Conservation (phyloP, 1,140 invertebrate species). For the Octopus bimaculoides region DNA sequence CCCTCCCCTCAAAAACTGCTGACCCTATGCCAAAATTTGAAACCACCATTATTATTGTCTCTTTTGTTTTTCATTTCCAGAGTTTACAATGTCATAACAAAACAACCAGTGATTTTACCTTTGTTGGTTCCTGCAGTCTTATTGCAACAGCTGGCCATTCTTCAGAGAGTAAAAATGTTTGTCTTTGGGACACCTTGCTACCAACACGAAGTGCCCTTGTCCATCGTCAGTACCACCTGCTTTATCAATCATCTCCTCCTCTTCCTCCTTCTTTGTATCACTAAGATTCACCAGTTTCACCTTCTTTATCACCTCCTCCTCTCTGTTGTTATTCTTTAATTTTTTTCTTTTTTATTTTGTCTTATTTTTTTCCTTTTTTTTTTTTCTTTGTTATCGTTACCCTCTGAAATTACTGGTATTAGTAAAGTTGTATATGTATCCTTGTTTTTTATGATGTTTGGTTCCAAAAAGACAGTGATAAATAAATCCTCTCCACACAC, state of each 20-base stretch:
- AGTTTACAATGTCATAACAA: conserved; percentile 96
- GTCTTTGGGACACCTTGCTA: conserved; percentile 96
- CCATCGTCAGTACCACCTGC: conserved; percentile 59
- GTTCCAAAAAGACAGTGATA: too few relatives aligned
- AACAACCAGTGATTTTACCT: conserved; percentile 95
- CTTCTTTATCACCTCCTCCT: too few relatives aligned
- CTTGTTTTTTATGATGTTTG: too few relatives aligned
- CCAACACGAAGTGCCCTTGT: conserved; percentile 91
- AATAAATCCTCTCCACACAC: too few relatives aligned
- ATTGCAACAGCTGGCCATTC: conserved; percentile 96
- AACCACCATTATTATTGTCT: not conserved
- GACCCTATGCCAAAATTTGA: too few relatives aligned
- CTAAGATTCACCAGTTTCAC: not conserved
- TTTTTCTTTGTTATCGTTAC: too few relatives aligned
- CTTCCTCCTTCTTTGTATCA: not conserved
- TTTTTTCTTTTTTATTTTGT: too few relatives aligned
- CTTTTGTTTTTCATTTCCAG: conserved; percentile 63
- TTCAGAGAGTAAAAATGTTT: conserved; percentile 96
- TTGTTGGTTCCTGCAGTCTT: conserved; percentile 94
- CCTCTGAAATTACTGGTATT: too few relatives aligned
- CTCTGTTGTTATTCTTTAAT: too few relatives aligned
- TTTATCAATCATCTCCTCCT: conserved; percentile 2
- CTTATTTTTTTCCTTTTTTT: too few relatives aligned
- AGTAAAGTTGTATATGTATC: too few relatives aligned
- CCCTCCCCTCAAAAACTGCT: too few relatives aligned